Base-by-base conservation (phyloP, 2,113 vertebrate genomes). In the Tapirus terrestris region DNA sequence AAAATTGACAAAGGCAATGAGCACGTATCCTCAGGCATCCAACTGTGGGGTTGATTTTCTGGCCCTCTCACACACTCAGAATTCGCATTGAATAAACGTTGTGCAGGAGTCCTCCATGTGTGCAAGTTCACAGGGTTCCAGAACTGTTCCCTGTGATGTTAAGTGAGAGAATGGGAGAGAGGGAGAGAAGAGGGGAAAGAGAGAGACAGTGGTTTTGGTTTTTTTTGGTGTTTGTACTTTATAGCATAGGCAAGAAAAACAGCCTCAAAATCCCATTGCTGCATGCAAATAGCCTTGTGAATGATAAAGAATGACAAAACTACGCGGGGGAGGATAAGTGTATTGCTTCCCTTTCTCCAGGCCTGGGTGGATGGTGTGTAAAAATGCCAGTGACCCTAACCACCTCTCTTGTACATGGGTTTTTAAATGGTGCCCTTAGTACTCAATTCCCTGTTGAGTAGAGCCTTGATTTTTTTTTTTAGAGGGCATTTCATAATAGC, bases 1-100 rank as follows among this genome's bases (percentile, higher is more conserved):
- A 96, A 97, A 98, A 98, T 96, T 94, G 94, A 97, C 96, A 97
- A 97, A 98, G 94, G 96, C 95, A 93, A 29, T 89, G 95, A 96
- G 91, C 96, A 94, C 1, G 51, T 81, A 93, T 96, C 95, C 97
- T 96, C 98, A 97, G 87, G 95, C 95, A 70, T 92, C 94, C 96
- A 95, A 91, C 97, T 98, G 96, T 98, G 95, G 96, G 97, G 70
- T 39, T 92, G 91, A 33, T 90, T 96, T 91, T 96, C 94, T 97
- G 92, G 85, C 97, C 93, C 90, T 94, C 61, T 73, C 39, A 97
- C 84, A 97, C 13, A 70, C 63, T 84, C 90, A 92, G 97, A 97
- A 97, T 97, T 81, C 94, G 94, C 97, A 96, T 88, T 36, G 53
- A 94, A 53, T 63, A 58, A 84, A 93, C 45, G 70, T 17, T 11